Evolutionary conservation across 2,888 invertebrate species (phyloP).

Genomic region (Phengaris alcon): DNA sequence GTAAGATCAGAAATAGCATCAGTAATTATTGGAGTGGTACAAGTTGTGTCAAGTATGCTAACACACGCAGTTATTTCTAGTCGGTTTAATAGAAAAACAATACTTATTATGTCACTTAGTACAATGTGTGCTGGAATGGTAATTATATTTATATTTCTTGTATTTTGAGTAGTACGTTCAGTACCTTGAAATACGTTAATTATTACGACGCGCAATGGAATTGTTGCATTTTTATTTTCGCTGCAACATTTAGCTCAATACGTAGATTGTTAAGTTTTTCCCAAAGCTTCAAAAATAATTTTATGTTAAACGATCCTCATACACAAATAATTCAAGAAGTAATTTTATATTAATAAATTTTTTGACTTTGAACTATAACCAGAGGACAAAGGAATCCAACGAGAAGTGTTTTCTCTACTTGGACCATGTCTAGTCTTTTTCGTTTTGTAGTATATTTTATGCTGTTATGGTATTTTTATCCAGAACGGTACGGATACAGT

Average conservation of each 20-base stretch:
- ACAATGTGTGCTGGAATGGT: constrained; percentile 47
- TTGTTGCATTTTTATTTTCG: neutral
- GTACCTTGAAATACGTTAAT: neutral
- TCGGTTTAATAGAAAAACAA: constrained; percentile 48
- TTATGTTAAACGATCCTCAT: neutral
- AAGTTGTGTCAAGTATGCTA: constrained; percentile 49
- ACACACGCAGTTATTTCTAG: constrained; percentile 46
- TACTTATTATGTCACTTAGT: constrained; percentile 40
- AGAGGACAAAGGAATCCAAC: no score
- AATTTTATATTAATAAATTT: no score
- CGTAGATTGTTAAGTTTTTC: neutral
- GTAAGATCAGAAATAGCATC: constrained; percentile 51
- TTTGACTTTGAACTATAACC: no score
- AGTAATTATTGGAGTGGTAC: constrained; percentile 51
- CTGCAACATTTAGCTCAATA: neutral
- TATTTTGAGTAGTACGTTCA: neutral
- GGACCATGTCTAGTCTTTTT: no score
- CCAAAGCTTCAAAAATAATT: neutral
- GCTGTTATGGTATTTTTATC: no score
- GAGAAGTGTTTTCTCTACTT: no score
- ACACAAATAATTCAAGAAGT: neutral
- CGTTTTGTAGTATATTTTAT: no score
- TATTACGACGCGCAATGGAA: no score
- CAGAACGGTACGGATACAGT: no score
- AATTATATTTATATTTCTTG: constrained; percentile 32